A percentile compares a stretch with the other conserved stretches of the same genome.
phyloP scores from a whole-genome alignment of 2,888 invertebrate genomes.

The Lasiommata megera region DNA sequence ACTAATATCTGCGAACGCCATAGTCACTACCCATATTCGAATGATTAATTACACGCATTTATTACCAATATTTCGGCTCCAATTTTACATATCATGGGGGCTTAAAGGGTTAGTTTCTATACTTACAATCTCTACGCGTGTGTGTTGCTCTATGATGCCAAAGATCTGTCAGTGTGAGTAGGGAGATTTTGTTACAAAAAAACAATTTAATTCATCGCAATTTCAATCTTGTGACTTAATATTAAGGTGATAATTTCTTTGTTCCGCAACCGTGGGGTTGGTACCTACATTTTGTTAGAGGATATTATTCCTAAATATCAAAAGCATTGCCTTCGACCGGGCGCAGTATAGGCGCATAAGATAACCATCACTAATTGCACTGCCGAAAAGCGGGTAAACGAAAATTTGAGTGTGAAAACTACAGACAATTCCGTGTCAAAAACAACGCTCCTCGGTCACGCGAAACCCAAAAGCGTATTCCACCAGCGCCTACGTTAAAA shows the following conservation, averaged over 20 bases:
- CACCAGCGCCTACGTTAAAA: constrained; percentile 34
- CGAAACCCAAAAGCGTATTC: constrained; percentile 42
- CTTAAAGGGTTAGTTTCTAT: constrained; percentile 66
- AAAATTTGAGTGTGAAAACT: constrained; percentile 75
- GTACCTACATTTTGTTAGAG: constrained; percentile 41
- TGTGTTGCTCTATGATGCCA: neutral
- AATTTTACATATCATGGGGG: constrained; percentile 55
- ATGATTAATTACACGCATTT: constrained; percentile 79
- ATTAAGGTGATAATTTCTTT: no score
- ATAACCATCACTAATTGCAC: constrained; percentile 72
- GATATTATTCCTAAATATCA: constrained; percentile 33
- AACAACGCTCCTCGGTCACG: constrained; percentile 56
- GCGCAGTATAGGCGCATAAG: constrained; percentile 35
- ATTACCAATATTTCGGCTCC: constrained; percentile 70
- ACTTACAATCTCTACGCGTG: constrained; percentile 17
- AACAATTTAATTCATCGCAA: neutral
- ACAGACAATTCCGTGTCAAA: constrained; percentile 67
- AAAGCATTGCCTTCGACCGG: constrained; percentile 10
- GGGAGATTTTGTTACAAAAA: neutral
- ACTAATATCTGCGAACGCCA: constrained; percentile 27
- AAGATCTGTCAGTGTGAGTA: constrained; percentile 36
- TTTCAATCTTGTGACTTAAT: neutral
- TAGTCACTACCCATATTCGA: constrained; percentile 50
- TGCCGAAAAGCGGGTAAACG: constrained; percentile 65
- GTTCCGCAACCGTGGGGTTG: neutral